Evolutionary conservation across 1,140 invertebrate genomes (phyloP).

Genomic region (Listronotus oregonensis): DNA sequence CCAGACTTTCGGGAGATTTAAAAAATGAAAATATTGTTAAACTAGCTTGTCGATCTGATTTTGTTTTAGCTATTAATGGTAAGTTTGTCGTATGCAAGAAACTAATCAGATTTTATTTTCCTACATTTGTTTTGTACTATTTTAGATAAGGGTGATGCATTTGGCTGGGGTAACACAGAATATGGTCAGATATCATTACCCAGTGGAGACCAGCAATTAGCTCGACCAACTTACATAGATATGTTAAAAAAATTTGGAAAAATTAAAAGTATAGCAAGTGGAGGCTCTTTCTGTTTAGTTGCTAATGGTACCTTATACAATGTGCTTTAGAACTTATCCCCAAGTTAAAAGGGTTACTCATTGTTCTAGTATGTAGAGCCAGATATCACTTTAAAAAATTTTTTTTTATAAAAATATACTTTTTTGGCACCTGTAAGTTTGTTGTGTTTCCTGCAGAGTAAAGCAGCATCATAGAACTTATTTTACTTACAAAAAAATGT

Average conservation of each 20-base stretch:
- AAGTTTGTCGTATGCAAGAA: slow-evolving; percentile 36
- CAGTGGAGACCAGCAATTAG: slow-evolving; percentile 64
- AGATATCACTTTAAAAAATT: slow-evolving; percentile 3
- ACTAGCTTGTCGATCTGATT: slow-evolving; percentile 80
- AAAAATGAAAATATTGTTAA: slow-evolving; percentile 81
- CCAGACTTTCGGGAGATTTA: slow-evolving; percentile 79
- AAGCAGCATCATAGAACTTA: no score
- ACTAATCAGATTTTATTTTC: not conserved
- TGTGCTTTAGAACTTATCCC: not conserved
- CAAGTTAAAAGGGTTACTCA: not conserved
- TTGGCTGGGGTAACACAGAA: slow-evolving; percentile 97
- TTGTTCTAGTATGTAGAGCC: not conserved
- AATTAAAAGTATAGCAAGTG: slow-evolving; percentile 81
- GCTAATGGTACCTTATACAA: slow-evolving; percentile 69
- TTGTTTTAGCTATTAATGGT: slow-evolving; percentile 88
- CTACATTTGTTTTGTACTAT: slow-evolving; percentile 18
- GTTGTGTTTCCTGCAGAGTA: no score
- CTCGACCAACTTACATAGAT: slow-evolving; percentile 71
- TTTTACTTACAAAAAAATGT: no score
- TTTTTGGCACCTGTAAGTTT: no score
- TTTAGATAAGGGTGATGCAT: slow-evolving; percentile 88
- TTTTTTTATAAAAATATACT: no score
- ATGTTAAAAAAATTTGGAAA: slow-evolving; percentile 69
- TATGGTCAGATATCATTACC: slow-evolving; percentile 78
- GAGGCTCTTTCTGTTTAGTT: slow-evolving; percentile 84